These are phyloP conservation scores for Enteromius treurensis DNA, from an alignment of 2,797 vertebrate genomes.

Conservation along the genomic window DNA sequence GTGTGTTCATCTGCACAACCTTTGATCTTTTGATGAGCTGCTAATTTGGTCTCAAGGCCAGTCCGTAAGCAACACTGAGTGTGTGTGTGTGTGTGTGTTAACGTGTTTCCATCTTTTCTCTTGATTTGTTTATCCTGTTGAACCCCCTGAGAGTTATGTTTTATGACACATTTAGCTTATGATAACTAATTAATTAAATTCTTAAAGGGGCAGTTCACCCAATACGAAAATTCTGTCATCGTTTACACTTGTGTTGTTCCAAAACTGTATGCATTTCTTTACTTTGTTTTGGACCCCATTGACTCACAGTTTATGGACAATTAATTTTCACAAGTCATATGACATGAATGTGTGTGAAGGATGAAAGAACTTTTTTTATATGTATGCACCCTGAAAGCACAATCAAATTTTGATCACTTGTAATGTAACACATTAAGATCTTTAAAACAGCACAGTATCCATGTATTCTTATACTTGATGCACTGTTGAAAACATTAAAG, in stretches of 20 bases:
- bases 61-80: conserved; percentile 18
- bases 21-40: conserved; percentile 58
- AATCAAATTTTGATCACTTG: background rate
- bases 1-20: conserved; percentile 42
- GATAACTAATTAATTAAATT: conserved; percentile 5
- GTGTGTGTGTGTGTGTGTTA: background rate
- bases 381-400: no score
- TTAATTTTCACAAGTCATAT: background rate
- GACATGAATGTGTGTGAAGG: background rate
- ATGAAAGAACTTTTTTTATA: background rate
- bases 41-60: conserved; percentile 48
- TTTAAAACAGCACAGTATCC: background rate
- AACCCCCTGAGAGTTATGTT: conserved; percentile 1
- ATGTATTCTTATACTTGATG: background rate
- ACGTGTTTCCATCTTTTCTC: background rate
- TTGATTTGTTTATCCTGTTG: conserved; percentile 28
- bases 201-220: background rate
- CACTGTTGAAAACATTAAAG: background rate
- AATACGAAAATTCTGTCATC: background rate
- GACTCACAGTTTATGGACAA: background rate
- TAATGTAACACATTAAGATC: background rate
- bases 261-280: background rate
- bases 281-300: background rate
- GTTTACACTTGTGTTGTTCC: background rate
- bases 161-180: background rate